Conservation (phyloP, 37 sponge, comb jelly and placozoan species). For the Oscarella lobularis region DNA sequence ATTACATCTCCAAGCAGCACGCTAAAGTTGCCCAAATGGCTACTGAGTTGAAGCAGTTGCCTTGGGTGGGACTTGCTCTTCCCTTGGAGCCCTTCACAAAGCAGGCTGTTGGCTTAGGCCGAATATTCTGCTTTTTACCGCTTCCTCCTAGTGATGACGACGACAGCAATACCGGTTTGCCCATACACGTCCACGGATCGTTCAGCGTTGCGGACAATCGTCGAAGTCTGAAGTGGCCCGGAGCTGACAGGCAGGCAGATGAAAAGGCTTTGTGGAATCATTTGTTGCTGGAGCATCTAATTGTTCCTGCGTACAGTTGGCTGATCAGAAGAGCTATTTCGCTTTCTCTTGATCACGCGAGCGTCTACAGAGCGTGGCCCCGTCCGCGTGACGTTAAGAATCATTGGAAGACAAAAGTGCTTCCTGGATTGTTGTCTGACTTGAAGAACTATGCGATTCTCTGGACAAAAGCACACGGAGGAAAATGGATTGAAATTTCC, state of each 20-base stretch:
- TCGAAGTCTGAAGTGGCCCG: conserved; percentile 36
- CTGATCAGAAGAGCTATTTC: not conserved
- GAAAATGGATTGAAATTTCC: not conserved
- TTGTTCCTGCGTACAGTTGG: not conserved
- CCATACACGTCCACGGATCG: conserved; percentile 62
- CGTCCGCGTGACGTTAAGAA: not conserved
- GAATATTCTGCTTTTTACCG: conserved; percentile 71
- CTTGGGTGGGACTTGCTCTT: conserved; percentile 43
- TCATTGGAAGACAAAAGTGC: not conserved
- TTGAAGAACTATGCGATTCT: not conserved
- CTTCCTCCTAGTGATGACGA: conserved; percentile 18
- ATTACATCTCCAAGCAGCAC: not conserved
- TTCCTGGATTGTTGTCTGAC: not conserved
- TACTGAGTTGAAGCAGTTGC: not conserved
- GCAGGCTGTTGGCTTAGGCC: conserved; percentile 6
- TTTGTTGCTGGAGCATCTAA: conserved; percentile 14
- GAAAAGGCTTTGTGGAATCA: conserved; percentile 58
- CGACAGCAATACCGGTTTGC: conserved; percentile 14
- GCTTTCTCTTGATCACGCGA: not conserved
- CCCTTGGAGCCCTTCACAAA: not conserved
- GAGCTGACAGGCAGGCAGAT: conserved; percentile 22
- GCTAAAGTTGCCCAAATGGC: not conserved
- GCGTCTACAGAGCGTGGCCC: not conserved
- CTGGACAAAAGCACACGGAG: not conserved
- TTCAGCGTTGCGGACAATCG: conserved; percentile 41